Conservation (phyloP, 2,113 vertebrate genomes). For the Oenanthe melanoleuca region DNA sequence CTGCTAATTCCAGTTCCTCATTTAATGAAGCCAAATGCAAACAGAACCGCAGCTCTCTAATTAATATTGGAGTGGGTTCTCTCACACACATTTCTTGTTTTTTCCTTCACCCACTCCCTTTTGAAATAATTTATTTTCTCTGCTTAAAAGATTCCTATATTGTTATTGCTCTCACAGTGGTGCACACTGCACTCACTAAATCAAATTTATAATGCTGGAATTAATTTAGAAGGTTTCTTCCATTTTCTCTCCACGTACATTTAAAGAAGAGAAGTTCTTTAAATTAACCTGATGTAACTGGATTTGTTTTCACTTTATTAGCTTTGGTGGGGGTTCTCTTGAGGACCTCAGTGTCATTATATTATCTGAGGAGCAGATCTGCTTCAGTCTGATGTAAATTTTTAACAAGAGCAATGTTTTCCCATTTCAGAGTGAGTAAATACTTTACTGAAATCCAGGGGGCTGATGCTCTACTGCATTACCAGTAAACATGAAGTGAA, state of each 20-base stretch:
- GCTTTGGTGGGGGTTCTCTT: constrained; percentile 48
- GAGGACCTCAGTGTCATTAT: constrained; percentile 33
- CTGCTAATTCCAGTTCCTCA: neutral
- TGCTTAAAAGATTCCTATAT: constrained; percentile 10
- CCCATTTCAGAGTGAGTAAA: constrained; percentile 29
- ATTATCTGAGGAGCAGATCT: constrained; percentile 51
- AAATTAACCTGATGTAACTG: constrained; percentile 44
- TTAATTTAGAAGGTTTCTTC: constrained; percentile 58
- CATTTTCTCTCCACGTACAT: constrained; percentile 21
- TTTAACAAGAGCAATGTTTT: constrained; percentile 41
- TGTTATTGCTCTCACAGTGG: constrained; percentile 46
- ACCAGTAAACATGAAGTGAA: neutral
- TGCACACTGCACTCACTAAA: constrained; percentile 18
- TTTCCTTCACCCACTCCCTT: constrained; percentile 12
- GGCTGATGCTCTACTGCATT: neutral
- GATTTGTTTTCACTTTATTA: constrained; percentile 62
- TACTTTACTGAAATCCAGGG: constrained; percentile 7
- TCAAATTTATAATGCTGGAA: constrained; percentile 56
- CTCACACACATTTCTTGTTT: neutral
- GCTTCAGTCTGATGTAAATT: constrained; percentile 27
- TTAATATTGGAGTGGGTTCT: constrained; percentile 19
- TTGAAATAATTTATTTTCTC: constrained; percentile 43
- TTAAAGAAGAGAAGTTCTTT: constrained; percentile 50
- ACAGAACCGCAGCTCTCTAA: neutral
- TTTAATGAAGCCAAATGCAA: constrained; percentile 2